phyloP scores from a whole-genome alignment of 2,888 invertebrate species.

The Hirtodrosophila duncani region DNA sequence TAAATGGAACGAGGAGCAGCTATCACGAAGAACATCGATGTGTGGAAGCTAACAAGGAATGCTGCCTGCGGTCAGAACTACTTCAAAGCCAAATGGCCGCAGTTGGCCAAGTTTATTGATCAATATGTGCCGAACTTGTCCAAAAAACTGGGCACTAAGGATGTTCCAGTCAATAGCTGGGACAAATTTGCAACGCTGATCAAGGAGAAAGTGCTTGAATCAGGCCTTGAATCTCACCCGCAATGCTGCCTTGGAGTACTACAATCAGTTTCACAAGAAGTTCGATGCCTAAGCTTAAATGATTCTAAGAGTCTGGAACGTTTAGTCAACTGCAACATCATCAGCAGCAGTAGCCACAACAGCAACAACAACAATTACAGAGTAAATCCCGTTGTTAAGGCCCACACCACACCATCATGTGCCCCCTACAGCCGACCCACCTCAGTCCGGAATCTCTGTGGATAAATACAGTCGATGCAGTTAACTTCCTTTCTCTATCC shows the following conservation, averaged over 20 bases:
- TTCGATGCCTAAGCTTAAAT: slow-evolving; percentile 86
- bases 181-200: slow-evolving; percentile 82
- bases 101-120: slow-evolving; percentile 81
- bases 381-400: no score
- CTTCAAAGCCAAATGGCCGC: slow-evolving; percentile 80
- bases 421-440: no score
- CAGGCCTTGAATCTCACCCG: slow-evolving; percentile 85
- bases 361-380: slow-evolving; percentile 14
- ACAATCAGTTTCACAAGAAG: slow-evolving; percentile 88
- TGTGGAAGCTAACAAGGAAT: slow-evolving; percentile 80
- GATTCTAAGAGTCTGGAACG: slow-evolving; percentile 78
- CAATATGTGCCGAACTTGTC: slow-evolving; percentile 86
- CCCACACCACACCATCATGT: no score
- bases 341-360: slow-evolving; percentile 8
- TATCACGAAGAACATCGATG: slow-evolving; percentile 81
- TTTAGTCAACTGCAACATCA: no score
- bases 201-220: slow-evolving; percentile 86
- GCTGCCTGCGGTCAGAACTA: slow-evolving; percentile 79
- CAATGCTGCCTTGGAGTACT: slow-evolving; percentile 83
- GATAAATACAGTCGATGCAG: no score
- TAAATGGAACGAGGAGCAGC: slow-evolving; percentile 84
- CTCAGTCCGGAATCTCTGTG: no score
- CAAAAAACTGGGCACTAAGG: slow-evolving; percentile 80
- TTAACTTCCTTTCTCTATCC: no score
- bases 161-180: slow-evolving; percentile 79